Evolutionary conservation across 1,140 invertebrate genomes (phyloP).

Genomic region (Bathynomus jamesi): DNA sequence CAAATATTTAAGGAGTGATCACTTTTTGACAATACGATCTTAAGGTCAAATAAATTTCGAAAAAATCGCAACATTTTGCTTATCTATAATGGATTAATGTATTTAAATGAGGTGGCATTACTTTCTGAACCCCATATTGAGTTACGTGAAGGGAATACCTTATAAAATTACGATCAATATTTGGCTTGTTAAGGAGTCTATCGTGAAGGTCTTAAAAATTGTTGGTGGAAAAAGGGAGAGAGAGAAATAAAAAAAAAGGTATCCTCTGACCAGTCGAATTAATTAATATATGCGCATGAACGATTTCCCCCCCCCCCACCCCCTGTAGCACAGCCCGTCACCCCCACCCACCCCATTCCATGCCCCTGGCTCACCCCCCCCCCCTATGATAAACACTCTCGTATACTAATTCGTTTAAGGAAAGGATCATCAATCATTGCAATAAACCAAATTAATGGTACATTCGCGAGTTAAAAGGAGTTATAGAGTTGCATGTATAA

Average conservation of each 20-base stretch:
- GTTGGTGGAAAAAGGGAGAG: background rate
- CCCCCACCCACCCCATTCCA: too few species aligned
- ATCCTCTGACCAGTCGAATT: background rate
- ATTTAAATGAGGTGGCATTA: background rate
- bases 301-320: background rate
- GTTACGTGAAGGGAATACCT: background rate
- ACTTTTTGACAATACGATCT: background rate
- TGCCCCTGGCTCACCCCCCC: too few species aligned
- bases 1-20: background rate
- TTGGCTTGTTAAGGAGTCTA: background rate
- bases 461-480: background rate
- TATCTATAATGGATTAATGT: background rate
- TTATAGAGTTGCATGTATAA: background rate
- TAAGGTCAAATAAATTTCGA: background rate
- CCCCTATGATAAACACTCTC: background rate
- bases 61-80: background rate
- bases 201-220: background rate
- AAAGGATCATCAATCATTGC: background rate
- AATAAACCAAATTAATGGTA: background rate
- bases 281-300: background rate
- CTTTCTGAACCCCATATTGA: background rate
- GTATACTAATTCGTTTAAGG: background rate
- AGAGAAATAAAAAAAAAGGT: background rate
- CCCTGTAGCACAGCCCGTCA: too few species aligned
- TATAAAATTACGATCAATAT: background rate